A percentile compares a stretch with the other conserved stretches of the same genome.
Conservation (phyloP, 2,797 vertebrate genomes). For the Spondyliosoma cantharus region DNA sequence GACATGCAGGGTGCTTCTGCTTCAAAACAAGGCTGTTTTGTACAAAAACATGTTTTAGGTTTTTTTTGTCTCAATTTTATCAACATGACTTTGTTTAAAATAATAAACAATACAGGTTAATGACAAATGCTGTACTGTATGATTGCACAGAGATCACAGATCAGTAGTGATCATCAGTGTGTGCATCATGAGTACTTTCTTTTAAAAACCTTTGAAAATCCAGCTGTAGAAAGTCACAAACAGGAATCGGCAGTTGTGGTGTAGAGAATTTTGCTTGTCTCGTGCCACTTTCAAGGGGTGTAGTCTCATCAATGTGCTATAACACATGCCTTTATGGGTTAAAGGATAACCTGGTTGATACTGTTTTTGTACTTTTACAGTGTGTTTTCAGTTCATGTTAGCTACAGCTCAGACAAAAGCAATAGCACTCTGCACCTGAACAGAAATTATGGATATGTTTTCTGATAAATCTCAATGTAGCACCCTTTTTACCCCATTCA, state of each 20-base stretch:
- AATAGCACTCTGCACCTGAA: background rate
- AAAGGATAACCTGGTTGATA: slow-evolving; percentile 3
- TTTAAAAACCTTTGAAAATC: background rate
- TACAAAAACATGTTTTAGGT: background rate
- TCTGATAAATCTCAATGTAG: background rate
- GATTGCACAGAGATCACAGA: too few species aligned
- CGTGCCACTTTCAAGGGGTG: background rate
- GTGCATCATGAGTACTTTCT: background rate
- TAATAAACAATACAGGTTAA: background rate
- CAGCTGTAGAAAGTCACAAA: background rate
- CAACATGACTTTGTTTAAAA: background rate
- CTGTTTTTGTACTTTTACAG: background rate
- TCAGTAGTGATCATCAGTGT: background rate
- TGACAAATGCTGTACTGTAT: background rate
- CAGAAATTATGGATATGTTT: background rate
- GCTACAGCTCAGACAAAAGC: background rate
- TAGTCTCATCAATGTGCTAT: background rate
- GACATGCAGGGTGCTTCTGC: background rate
- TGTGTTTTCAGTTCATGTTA: slow-evolving; percentile 1
- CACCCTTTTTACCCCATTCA: background rate
- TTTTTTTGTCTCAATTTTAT: background rate
- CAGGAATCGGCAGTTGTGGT: background rate
- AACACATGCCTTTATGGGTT: background rate
- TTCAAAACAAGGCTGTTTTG: background rate
- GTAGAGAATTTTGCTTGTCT: background rate